phyloP scores from a whole-genome alignment of 2,888 invertebrate species.

The Gnatocerus cornutus region DNA sequence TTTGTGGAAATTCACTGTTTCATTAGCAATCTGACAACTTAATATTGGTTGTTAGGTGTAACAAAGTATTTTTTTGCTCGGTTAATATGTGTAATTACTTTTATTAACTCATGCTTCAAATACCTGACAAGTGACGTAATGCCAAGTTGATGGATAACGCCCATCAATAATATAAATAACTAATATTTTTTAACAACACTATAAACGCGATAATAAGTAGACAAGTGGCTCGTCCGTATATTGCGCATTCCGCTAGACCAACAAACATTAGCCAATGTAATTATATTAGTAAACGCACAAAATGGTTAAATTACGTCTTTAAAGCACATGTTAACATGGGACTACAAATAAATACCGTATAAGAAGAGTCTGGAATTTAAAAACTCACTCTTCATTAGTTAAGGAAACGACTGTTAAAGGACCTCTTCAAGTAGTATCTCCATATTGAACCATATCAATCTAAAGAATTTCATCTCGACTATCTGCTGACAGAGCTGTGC shows the following conservation, averaged over 20 bases:
- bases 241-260: background rate
- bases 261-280: too few relatives aligned
- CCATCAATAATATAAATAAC: background rate
- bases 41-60: background rate
- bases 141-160: conserved; percentile 1
- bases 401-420: too few relatives aligned
- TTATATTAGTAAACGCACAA: too few relatives aligned
- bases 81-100: background rate
- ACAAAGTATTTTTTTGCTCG: background rate
- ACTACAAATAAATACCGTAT: too few relatives aligned
- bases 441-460: background rate
- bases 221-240: background rate
- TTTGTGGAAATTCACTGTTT: conserved; percentile 6
- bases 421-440: background rate
- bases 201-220: conserved; percentile 5
- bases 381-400: too few relatives aligned
- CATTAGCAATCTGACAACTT: background rate
- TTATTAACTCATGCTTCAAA: conserved; percentile 1
- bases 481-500: conserved; percentile 29
- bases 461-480: conserved; percentile 10
- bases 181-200: background rate
- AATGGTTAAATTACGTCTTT: too few relatives aligned
- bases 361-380: too few relatives aligned
- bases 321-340: too few relatives aligned
- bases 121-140: background rate